Conservation (phyloP, 2,888 invertebrate species). For the Orthosia incerta region DNA sequence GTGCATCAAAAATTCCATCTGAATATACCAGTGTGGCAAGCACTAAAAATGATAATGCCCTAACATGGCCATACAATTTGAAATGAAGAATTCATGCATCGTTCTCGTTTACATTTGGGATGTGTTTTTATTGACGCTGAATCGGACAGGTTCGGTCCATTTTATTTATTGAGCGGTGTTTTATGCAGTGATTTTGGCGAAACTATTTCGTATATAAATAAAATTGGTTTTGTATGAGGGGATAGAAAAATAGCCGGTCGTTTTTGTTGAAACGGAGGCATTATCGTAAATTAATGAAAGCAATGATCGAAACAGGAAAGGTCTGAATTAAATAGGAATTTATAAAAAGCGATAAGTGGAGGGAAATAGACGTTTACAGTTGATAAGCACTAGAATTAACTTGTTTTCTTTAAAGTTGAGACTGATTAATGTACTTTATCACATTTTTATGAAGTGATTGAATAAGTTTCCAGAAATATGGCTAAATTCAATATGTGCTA, state of each 20-base stretch:
- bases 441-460: background rate
- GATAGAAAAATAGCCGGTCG: slow-evolving; percentile 50
- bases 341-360: slow-evolving; percentile 39
- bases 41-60: slow-evolving; percentile 91
- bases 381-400: slow-evolving; percentile 15
- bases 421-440: slow-evolving; percentile 3
- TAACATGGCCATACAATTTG: slow-evolving; percentile 90
- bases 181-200: slow-evolving; percentile 69
- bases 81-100: slow-evolving; percentile 90
- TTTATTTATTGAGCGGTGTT: slow-evolving; percentile 84
- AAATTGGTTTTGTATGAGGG: slow-evolving; percentile 56
- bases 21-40: slow-evolving; percentile 90
- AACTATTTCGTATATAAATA: slow-evolving; percentile 69
- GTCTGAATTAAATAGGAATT: slow-evolving; percentile 36
- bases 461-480: background rate
- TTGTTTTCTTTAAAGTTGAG: slow-evolving; percentile 21
- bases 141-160: slow-evolving; percentile 82
- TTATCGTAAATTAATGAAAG: slow-evolving; percentile 57
- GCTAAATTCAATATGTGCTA: background rate
- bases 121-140: slow-evolving; percentile 88
- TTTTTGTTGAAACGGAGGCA: slow-evolving; percentile 47
- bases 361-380: slow-evolving; percentile 28
- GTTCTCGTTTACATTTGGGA: slow-evolving; percentile 86
- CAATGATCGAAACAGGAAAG: slow-evolving; percentile 49
- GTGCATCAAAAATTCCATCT: slow-evolving; percentile 92